A percentile compares a stretch with the other conserved stretches of the same genome.
Conservation (phyloP, 2,888 invertebrate genomes). For the Drosophila mulleri region DNA sequence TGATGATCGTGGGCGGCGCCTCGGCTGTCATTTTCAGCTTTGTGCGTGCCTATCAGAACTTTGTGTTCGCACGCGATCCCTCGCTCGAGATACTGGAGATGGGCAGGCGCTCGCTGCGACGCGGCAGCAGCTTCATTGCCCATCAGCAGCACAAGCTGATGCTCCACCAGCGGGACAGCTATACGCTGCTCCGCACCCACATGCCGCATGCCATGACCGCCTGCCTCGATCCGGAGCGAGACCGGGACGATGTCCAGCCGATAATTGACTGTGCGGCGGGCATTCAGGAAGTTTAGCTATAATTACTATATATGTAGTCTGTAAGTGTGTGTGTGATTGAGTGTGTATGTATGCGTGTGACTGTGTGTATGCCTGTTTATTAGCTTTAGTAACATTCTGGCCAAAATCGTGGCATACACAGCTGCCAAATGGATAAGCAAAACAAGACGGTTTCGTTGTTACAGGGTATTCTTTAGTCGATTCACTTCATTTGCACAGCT, state of each 20-base stretch:
- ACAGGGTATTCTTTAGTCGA: slow-evolving; percentile 47
- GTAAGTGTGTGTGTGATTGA: slow-evolving; percentile 6
- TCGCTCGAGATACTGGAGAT: slow-evolving; percentile 91
- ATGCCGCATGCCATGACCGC: slow-evolving; percentile 65
- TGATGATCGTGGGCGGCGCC: slow-evolving; percentile 89
- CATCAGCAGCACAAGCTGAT: slow-evolving; percentile 84
- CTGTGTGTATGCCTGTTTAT: slow-evolving; percentile 19
- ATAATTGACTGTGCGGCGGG: slow-evolving; percentile 61
- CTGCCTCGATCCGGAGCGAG: slow-evolving; percentile 62
- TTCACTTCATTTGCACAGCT: slow-evolving; percentile 37
- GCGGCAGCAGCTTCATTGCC: slow-evolving; percentile 86
- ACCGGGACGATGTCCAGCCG: slow-evolving; percentile 72
- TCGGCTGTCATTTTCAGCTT: slow-evolving; percentile 89
- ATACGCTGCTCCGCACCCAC: slow-evolving; percentile 78
- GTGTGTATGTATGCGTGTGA: neutral
- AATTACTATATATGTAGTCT: neutral
- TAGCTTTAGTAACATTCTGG: slow-evolving; percentile 61
- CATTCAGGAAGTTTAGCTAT: slow-evolving; percentile 57
- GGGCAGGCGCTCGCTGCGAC: slow-evolving; percentile 89
- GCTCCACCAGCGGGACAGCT: slow-evolving; percentile 81
- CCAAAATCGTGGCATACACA: slow-evolving; percentile 68
- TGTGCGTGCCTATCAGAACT: slow-evolving; percentile 90
- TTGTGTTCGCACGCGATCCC: slow-evolving; percentile 88
- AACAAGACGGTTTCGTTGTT: slow-evolving; percentile 36
- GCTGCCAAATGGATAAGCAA: slow-evolving; percentile 35